Conservation (phyloP, 2,797 vertebrate genomes). For the Galagoides demidoff region DNA sequence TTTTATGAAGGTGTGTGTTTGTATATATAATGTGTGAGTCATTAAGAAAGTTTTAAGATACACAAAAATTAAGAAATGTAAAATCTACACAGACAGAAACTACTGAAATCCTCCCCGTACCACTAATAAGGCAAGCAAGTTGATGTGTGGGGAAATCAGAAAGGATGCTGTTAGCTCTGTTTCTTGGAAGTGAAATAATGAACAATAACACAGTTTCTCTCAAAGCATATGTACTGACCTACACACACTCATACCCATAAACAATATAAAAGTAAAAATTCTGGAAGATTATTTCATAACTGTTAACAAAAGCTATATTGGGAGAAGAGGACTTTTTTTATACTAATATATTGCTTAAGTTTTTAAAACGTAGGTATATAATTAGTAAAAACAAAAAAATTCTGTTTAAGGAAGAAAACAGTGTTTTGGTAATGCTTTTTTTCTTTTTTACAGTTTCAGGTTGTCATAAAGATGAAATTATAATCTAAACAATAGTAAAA, state of each 20-base stretch:
- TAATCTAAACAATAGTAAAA: background rate
- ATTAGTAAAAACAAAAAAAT: slow-evolving; percentile 4
- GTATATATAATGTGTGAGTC: background rate
- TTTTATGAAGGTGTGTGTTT: background rate
- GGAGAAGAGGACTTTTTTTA: background rate
- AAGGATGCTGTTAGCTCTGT: no score
- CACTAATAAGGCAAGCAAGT: no score
- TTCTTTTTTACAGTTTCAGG: no score
- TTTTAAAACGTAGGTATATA: background rate
- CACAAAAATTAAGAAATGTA: no score
- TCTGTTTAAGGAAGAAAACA: slow-evolving; percentile 23
- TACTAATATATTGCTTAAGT: background rate
- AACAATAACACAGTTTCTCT: no score
- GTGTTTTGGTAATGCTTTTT: background rate
- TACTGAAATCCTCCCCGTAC: no score
- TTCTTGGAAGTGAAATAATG: no score
- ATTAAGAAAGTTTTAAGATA: no score
- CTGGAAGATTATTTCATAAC: background rate
- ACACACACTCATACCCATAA: background rate
- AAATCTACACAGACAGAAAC: no score
- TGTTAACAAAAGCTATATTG: background rate
- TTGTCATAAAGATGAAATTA: background rate
- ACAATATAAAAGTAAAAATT: slow-evolving; percentile 10
- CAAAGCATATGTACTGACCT: no score
- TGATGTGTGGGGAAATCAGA: no score